A percentile compares a stretch with the other conserved stretches of the same genome.
Evolutionary conservation across 2,888 invertebrate species (phyloP).

Genomic region (Tachystola acroxantha): DNA sequence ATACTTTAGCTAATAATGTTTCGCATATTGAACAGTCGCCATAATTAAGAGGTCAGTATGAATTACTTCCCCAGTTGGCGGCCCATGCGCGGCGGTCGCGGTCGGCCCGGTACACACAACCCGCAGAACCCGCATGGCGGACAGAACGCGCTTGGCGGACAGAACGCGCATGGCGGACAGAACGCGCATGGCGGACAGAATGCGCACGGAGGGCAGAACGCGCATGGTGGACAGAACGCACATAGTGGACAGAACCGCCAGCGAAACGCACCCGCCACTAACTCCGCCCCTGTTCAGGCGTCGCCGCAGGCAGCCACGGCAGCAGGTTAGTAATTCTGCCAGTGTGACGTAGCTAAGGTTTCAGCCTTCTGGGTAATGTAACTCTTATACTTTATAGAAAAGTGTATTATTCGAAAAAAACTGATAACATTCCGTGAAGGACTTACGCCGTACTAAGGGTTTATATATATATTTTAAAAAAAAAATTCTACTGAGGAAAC

Average conservation of each 20-base stretch:
- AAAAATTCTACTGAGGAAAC: too few relatives aligned
- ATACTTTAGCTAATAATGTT: too few relatives aligned
- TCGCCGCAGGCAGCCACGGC: conserved; percentile 17
- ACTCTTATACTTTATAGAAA: too few relatives aligned
- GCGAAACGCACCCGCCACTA: conserved; percentile 10
- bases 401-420: too few relatives aligned
- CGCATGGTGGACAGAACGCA: conserved; percentile 15
- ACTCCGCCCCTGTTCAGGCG: conserved; percentile 19
- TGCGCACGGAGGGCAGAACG: conserved; percentile 14
- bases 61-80: conserved; percentile 63
- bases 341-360: too few relatives aligned
- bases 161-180: conserved; percentile 15
- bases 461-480: too few relatives aligned
- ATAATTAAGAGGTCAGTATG: conserved; percentile 32
- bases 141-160: conserved; percentile 13
- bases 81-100: conserved; percentile 49
- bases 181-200: conserved; percentile 13
- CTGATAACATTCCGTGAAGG: too few relatives aligned
- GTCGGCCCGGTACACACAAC: conserved; percentile 24
- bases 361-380: too few relatives aligned
- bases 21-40: conserved; percentile 11
- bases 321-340: conserved; percentile 6
- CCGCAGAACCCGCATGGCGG: conserved; percentile 16
- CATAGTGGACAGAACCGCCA: conserved; percentile 19
- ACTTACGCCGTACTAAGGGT: too few relatives aligned